Percentiles rank a stretch among this genome's conserved stretches.
Conservation (phyloP, 2,888 invertebrate species). For the Pyrgus malvae region DNA sequence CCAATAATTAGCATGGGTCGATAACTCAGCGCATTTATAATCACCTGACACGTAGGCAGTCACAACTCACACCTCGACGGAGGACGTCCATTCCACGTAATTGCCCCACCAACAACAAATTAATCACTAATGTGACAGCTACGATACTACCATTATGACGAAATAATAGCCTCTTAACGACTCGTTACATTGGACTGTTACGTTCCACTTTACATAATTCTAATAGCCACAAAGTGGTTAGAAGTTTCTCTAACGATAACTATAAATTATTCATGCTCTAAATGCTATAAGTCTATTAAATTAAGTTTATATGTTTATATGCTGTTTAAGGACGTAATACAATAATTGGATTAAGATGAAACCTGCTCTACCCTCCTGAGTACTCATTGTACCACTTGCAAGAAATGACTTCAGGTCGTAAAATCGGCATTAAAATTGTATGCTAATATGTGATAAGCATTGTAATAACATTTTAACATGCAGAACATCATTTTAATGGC, state of each 20-base stretch:
- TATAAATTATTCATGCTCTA: slow-evolving; percentile 14
- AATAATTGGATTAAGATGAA: slow-evolving; percentile 1
- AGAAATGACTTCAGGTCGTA: slow-evolving; percentile 14
- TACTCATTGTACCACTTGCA: neutral
- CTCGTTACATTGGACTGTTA: slow-evolving; percentile 40
- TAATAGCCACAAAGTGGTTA: slow-evolving; percentile 27
- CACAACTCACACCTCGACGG: slow-evolving; percentile 49
- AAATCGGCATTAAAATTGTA: slow-evolving; percentile 21
- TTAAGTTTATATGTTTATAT: slow-evolving; percentile 6
- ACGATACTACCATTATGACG: slow-evolving; percentile 55
- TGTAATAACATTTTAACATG: slow-evolving; percentile 26
- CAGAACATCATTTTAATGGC: slow-evolving; percentile 25
- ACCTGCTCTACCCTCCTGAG: neutral
- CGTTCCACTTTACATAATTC: slow-evolving; percentile 35
- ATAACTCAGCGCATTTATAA: slow-evolving; percentile 59
- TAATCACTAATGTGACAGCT: slow-evolving; percentile 72
- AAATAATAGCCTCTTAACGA: slow-evolving; percentile 57
- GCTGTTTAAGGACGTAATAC: slow-evolving; percentile 1
- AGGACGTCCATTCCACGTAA: slow-evolving; percentile 63
- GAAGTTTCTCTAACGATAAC: slow-evolving; percentile 18
- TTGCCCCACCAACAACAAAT: slow-evolving; percentile 66
- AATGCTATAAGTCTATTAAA: slow-evolving; percentile 7
- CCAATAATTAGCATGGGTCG: slow-evolving; percentile 61
- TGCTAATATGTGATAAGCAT: slow-evolving; percentile 24
- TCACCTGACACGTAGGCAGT: slow-evolving; percentile 50